phyloP scores from a whole-genome alignment of 2,888 invertebrate species.

The Chaitophorus viminalis region DNA sequence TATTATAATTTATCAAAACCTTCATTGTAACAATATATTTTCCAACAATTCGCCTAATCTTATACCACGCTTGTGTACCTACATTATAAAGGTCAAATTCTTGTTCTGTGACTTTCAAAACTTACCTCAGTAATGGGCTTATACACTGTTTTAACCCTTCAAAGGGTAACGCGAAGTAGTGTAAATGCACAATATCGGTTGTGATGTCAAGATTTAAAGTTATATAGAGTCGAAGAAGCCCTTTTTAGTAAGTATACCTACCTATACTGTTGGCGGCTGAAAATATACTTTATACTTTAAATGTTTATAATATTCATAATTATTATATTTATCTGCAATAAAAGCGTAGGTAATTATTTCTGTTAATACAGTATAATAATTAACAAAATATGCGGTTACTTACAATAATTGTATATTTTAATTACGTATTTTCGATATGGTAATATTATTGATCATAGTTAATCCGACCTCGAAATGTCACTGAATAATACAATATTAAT shows the following conservation, averaged over 20 bases:
- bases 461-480: background rate
- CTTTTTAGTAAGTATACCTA: background rate
- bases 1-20: slow-evolving; percentile 7
- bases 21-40: slow-evolving; percentile 1
- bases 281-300: background rate
- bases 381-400: background rate
- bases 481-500: background rate
- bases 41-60: background rate
- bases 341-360: too few species aligned
- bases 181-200: slow-evolving; percentile 23
- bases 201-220: slow-evolving; percentile 37
- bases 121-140: slow-evolving; percentile 35
- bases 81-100: slow-evolving; percentile 31
- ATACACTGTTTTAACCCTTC: slow-evolving; percentile 15
- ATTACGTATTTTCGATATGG: background rate
- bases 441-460: background rate
- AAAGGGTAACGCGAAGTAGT: slow-evolving; percentile 39
- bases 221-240: slow-evolving; percentile 4
- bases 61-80: background rate
- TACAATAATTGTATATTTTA: background rate
- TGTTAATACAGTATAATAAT: background rate
- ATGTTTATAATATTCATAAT: background rate
- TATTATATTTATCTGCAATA: background rate
- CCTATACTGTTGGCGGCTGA: background rate
- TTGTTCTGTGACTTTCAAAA: slow-evolving; percentile 40